Percentiles rank a stretch among this genome's conserved stretches.
Conservation (phyloP, 2,888 invertebrate genomes). For the Phalangium opilio region DNA sequence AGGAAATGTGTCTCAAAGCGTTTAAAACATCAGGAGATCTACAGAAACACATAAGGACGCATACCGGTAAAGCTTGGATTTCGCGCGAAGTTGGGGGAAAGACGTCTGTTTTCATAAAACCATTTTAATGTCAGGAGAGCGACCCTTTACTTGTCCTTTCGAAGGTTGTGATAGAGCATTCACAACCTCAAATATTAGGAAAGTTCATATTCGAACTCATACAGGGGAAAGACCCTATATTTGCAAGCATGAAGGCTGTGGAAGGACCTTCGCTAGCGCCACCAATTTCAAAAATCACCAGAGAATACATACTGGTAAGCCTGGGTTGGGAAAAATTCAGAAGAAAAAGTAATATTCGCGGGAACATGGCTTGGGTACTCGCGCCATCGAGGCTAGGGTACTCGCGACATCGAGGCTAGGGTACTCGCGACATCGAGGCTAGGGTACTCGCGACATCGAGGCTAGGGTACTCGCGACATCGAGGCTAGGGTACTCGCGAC, state of each 20-base stretch:
- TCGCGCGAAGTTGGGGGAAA: neutral
- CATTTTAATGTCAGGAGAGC: constrained; percentile 28
- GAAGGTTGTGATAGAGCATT: constrained; percentile 47
- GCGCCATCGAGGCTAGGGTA: no score
- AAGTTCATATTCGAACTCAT: constrained; percentile 49
- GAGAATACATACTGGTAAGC: constrained; percentile 45
- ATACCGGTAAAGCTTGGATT: constrained; percentile 35
- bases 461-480: no score
- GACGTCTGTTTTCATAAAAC: no score
- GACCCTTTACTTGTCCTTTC: constrained; percentile 34
- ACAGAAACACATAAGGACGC: constrained; percentile 43
- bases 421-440: no score
- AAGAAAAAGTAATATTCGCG: no score
- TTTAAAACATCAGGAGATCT: constrained; percentile 46
- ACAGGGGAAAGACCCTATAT: constrained; percentile 50
- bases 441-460: no score
- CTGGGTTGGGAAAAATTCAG: no score
- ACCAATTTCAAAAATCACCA: constrained; percentile 53
- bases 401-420: no score
- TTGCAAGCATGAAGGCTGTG: constrained; percentile 43
- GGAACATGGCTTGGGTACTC: no score
- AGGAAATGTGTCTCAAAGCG: constrained; percentile 38
- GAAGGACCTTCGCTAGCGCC: constrained; percentile 47
- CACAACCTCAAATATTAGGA: constrained; percentile 51
- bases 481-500: no score